These are phyloP conservation scores for Sebastes iracundus DNA, from an alignment of 2,797 vertebrate genomes.

Conservation along the genomic window DNA sequence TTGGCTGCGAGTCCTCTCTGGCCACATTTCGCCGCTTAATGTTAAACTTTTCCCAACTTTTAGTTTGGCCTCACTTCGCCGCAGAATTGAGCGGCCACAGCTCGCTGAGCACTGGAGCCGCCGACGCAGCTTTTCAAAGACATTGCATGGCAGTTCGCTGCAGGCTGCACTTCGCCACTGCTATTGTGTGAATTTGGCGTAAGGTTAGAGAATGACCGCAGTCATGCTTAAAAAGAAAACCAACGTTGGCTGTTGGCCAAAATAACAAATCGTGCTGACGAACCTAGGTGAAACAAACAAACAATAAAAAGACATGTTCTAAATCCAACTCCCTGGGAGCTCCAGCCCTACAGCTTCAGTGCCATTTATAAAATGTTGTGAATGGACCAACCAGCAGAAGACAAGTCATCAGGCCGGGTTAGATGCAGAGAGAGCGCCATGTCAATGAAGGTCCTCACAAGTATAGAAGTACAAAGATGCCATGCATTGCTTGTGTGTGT, in stretches of 20 bases:
- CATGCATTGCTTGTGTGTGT: neutral
- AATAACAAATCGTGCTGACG: neutral
- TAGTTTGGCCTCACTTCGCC: too few relatives aligned
- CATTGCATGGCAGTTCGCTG: too few relatives aligned
- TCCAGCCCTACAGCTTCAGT: neutral
- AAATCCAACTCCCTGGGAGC: neutral
- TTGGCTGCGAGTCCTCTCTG: too few relatives aligned
- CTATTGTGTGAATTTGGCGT: too few relatives aligned
- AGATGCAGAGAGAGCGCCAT: neutral
- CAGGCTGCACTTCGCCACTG: too few relatives aligned
- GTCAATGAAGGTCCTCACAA: conserved; percentile 23
- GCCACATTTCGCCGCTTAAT: too few relatives aligned
- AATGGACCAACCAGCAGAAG: neutral
- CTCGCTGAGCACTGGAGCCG: too few relatives aligned
- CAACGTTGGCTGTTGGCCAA: neutral
- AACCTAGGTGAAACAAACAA: neutral
- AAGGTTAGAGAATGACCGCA: too few relatives aligned
- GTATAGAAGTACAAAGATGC: neutral
- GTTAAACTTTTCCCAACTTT: too few relatives aligned
- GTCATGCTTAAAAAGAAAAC: too few relatives aligned
- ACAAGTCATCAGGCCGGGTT: neutral
- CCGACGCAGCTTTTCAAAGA: too few relatives aligned
- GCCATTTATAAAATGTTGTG: neutral
- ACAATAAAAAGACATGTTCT: neutral
- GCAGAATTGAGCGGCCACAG: fast-evolving